Evolutionary conservation across 2,888 invertebrate species (phyloP).

Genomic region (Luperina testacea): DNA sequence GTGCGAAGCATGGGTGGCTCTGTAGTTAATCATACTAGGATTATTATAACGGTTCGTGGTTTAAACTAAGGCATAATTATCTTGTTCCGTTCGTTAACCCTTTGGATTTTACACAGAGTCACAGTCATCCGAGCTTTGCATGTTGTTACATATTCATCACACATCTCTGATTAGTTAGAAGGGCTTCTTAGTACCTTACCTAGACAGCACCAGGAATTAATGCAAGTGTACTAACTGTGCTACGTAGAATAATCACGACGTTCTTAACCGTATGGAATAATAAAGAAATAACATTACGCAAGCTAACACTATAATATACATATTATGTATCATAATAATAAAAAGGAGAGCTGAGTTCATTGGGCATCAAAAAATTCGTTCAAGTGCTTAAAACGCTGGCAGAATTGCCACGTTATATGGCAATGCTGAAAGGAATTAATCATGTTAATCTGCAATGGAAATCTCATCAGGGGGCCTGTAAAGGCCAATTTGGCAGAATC

Average conservation of each 20-base stretch:
- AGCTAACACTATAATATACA: too few relatives aligned
- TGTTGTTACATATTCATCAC: conserved; percentile 33
- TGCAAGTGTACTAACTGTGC: background rate
- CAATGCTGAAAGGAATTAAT: background rate
- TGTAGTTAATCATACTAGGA: background rate
- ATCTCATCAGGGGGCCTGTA: background rate
- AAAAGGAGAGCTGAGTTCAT: too few relatives aligned
- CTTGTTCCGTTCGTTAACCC: background rate
- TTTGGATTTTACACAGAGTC: background rate
- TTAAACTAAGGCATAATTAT: background rate
- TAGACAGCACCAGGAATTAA: conserved; percentile 3
- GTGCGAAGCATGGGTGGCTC: background rate
- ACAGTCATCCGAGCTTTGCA: conserved; percentile 8
- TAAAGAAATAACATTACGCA: background rate
- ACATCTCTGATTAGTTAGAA: conserved; percentile 23
- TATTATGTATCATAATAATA: too few relatives aligned
- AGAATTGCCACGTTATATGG: too few relatives aligned
- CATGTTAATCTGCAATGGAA: background rate
- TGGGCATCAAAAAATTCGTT: too few relatives aligned
- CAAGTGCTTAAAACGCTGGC: too few relatives aligned
- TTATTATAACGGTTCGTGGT: background rate
- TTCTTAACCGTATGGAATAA: background rate
- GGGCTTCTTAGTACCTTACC: background rate
- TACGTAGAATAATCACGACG: conserved; percentile 20
- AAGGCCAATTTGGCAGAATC: too few relatives aligned